Evolutionary conservation across 1,140 invertebrate species (phyloP).

Genomic region (Mesaphorura yosii): DNA sequence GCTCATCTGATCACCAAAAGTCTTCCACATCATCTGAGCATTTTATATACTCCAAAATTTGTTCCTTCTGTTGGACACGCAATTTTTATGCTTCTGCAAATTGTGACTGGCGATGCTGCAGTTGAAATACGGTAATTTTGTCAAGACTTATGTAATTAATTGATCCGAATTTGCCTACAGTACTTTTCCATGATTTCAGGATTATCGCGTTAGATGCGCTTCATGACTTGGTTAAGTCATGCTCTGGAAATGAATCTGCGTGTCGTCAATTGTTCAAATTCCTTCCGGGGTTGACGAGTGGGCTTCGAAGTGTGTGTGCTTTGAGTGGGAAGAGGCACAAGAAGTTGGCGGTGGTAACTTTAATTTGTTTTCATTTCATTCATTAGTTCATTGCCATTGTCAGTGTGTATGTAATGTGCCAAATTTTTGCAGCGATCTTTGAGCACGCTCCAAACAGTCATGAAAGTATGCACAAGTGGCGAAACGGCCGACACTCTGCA

Average conservation of each 20-base stretch:
- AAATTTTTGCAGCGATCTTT: slow-evolving; percentile 10
- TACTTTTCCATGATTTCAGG: slow-evolving; percentile 3
- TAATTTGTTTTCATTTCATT: background rate
- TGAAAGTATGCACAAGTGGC: slow-evolving; percentile 8
- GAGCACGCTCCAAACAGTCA: background rate
- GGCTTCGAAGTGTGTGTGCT: slow-evolving; percentile 1
- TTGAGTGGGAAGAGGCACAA: background rate
- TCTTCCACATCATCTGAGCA: background rate
- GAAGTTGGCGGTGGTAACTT: background rate
- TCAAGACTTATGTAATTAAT: background rate
- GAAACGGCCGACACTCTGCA: background rate
- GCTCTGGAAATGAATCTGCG: background rate
- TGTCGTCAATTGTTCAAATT: slow-evolving; percentile 9
- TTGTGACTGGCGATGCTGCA: background rate
- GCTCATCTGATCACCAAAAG: background rate
- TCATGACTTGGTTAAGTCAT: background rate
- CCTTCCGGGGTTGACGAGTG: slow-evolving; percentile 15
- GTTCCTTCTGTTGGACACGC: slow-evolving; percentile 9
- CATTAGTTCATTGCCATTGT: background rate
- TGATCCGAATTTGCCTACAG: background rate
- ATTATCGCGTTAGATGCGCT: slow-evolving; percentile 9
- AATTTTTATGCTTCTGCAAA: slow-evolving; percentile 13
- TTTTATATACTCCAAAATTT: slow-evolving; percentile 2
- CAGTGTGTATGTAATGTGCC: background rate
- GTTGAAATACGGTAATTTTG: slow-evolving; percentile 6